Evolutionary conservation across 2,113 vertebrate genomes (phyloP), one percentile per base, ranked within the genome.

Genomic region (Gadus macrocephalus): DNA sequence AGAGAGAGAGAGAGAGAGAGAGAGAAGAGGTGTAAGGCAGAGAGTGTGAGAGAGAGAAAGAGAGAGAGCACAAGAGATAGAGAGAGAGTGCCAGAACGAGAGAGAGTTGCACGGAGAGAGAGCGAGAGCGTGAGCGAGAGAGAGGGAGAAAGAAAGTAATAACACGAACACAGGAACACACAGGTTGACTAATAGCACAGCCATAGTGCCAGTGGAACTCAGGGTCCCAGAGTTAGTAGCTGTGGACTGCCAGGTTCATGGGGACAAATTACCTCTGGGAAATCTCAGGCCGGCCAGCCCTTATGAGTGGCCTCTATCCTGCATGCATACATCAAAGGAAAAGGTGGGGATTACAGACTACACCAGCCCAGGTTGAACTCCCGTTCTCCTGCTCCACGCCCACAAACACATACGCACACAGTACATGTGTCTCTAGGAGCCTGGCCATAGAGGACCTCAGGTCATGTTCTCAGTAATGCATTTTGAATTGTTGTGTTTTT

Each of bases 281-380:
- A 89, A 90, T 85, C 79, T 91, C 90, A 89, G 90, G 86, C 87
- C 90, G 82, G 89, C 88, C 88, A 87, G 90, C 89, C 89, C 86
- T 49, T 90, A 91, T 90, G 89, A 89, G 77, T 88, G 89, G 89
- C 88, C 90, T 89, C 87, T 92, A 91, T 90, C 89, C 91, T 92
- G 91, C 91, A 92, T 92, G 91, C 91, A 92, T 92, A 92, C 88
- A 91, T 89, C 90, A 92, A 89, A 92, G 91, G 91, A 92, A 88
- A 92, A 92, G 91, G 89, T 90, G 82, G 89, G 88, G 88, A 91
- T 92, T 92, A 92, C 89, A 90, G 85, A 90, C 81, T 83, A 87
- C 82, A 90, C 84, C 68, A 88, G 85, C 81, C 85, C 85, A 88
- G 81, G 22, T 84, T 65, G 81, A 80, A 82, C 74, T 89, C 83